phyloP scores from a whole-genome alignment of 2,797 vertebrate species.

The Cynopterus sphinx region DNA sequence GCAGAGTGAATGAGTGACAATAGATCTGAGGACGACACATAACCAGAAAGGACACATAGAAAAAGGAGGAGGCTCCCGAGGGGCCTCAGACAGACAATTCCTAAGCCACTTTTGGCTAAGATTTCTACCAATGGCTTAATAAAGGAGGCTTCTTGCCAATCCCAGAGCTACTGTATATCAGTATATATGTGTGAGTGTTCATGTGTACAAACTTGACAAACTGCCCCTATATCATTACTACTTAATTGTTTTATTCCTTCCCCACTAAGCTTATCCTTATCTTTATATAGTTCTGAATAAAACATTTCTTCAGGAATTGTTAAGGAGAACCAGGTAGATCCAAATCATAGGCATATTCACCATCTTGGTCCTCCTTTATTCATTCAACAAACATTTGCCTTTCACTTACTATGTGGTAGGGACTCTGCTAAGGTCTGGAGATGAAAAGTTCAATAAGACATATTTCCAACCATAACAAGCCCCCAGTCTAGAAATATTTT shows the following conservation, averaged over 20 bases:
- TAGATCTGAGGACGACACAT: not conserved
- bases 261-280: not conserved
- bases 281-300: not conserved
- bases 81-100: not conserved
- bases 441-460: not conserved
- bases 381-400: not conserved
- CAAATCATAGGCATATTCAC: not conserved
- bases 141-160: not conserved
- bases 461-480: not conserved
- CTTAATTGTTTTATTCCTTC: not conserved
- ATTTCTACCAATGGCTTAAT: not conserved
- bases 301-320: not conserved
- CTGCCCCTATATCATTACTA: not conserved
- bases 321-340: not conserved
- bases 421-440: not conserved
- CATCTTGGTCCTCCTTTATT: not conserved
- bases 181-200: not conserved
- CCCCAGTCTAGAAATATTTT: not conserved
- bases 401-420: not conserved
- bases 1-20: not conserved
- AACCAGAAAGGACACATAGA: not conserved
- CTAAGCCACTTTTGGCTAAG: not conserved
- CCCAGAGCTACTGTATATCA: not conserved
- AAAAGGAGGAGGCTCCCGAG: not conserved
- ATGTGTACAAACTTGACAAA: not conserved